These are phyloP conservation scores for Manis javanica DNA, from an alignment of 2,797 vertebrate species.

Conservation along the genomic window DNA sequence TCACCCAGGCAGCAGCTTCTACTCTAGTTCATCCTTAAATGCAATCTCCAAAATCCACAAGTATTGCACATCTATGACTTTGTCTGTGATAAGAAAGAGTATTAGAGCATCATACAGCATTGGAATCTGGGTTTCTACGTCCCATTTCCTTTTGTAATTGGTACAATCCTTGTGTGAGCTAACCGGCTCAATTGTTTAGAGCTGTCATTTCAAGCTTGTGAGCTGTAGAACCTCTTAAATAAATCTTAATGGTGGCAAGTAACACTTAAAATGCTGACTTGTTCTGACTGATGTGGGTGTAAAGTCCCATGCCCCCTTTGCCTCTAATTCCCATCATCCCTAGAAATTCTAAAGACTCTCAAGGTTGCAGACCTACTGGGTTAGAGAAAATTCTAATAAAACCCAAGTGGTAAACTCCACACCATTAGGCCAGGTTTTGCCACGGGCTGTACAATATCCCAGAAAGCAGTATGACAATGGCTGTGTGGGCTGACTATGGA, in stretches of 20 bases:
- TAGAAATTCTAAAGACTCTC: neutral
- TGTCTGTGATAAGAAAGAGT: neutral
- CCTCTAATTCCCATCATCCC: neutral
- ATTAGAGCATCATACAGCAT: neutral
- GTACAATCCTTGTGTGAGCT: neutral
- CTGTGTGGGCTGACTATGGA: neutral
- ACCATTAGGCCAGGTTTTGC: neutral
- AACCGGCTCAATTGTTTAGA: neutral
- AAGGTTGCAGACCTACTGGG: neutral
- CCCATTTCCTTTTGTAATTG: neutral
- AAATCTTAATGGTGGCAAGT: neutral
- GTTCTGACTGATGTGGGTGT: neutral
- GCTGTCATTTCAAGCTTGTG: neutral
- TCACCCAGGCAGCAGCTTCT: neutral
- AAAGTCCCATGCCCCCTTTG: neutral
- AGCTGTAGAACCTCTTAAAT: neutral
- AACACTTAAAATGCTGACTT: neutral
- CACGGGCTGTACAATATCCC: neutral
- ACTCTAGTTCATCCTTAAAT: neutral
- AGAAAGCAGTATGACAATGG: neutral
- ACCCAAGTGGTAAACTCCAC: neutral
- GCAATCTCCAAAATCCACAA: neutral
- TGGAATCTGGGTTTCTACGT: neutral
- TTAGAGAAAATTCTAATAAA: neutral
- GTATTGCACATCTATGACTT: neutral